These are phyloP conservation scores for Apamea crenata DNA, from an alignment of 2,888 invertebrate genomes.

Conservation along the genomic window DNA sequence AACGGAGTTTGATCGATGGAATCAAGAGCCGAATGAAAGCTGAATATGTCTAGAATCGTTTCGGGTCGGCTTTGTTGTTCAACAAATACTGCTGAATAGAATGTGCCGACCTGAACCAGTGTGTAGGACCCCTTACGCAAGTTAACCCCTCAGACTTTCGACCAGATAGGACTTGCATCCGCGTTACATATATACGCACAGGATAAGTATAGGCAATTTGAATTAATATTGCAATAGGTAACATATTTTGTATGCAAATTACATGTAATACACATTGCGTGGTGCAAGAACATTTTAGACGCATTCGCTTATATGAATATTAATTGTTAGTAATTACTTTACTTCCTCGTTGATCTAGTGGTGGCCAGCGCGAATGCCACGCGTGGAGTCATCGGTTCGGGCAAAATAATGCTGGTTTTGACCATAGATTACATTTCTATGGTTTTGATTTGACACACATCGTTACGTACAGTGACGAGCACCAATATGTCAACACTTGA, in stretches of 20 bases:
- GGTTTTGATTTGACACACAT: too few relatives aligned
- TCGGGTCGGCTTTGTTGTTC: not conserved
- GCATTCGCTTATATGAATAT: conserved; percentile 51
- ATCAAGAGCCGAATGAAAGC: not conserved
- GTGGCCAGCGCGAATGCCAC: not conserved
- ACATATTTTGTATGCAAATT: conserved; percentile 46
- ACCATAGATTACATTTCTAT: too few relatives aligned
- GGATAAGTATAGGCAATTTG: conserved; percentile 42
- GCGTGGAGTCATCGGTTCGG: not conserved
- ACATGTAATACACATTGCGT: conserved; percentile 36
- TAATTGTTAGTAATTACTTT: conserved; percentile 23
- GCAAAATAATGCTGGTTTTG: not conserved
- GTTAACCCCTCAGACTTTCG: not conserved
- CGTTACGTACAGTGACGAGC: too few relatives aligned
- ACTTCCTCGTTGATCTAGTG: conserved; percentile 3
- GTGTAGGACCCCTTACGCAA: not conserved
- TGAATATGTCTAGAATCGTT: not conserved
- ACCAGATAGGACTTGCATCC: conserved; percentile 21
- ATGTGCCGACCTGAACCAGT: not conserved
- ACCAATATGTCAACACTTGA: too few relatives aligned
- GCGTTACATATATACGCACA: conserved; percentile 14
- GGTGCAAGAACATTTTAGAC: conserved; percentile 36
- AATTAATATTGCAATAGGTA: conserved; percentile 38
- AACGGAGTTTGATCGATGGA: not conserved
- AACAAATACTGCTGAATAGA: too few relatives aligned